Percentiles rank a stretch among this genome's conserved stretches.
Conservation (phyloP, 2,888 invertebrate species). For the Stenolophus ochropezus region DNA sequence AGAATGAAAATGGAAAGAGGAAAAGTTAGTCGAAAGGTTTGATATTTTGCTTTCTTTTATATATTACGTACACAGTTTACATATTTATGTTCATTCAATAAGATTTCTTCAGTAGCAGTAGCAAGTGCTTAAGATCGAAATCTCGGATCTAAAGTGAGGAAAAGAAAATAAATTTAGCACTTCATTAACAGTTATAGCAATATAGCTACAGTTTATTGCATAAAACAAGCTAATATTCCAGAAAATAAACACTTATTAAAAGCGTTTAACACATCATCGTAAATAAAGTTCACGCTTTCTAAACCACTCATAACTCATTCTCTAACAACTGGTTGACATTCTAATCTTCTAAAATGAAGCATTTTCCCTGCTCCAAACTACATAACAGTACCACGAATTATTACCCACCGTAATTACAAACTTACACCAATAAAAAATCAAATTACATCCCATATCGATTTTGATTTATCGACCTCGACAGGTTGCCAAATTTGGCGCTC, state of each 20-base stretch:
- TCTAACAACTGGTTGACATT: constrained; percentile 35
- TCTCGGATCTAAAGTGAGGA: background rate
- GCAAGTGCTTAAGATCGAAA: no score
- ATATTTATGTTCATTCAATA: no score
- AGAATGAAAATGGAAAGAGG: no score
- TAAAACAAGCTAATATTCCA: background rate
- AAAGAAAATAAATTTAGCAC: background rate
- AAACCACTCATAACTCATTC: constrained; percentile 12
- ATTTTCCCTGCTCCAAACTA: constrained; percentile 16
- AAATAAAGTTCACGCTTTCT: constrained; percentile 31
- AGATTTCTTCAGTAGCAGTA: no score
- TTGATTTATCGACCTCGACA: background rate
- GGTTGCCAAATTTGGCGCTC: constrained; percentile 14
- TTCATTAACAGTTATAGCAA: background rate
- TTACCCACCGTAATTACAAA: background rate
- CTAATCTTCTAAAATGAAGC: constrained; percentile 40
- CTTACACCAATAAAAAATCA: background rate
- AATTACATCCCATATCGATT: background rate
- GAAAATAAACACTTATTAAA: constrained; percentile 11
- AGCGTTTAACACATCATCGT: constrained; percentile 21
- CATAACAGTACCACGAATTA: constrained; percentile 12
- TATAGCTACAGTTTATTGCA: background rate
- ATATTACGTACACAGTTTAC: no score
- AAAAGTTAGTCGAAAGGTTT: no score
- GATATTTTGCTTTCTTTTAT: no score